phyloP scores from a whole-genome alignment of 2,888 invertebrate genomes.

The Carcina quercana region DNA sequence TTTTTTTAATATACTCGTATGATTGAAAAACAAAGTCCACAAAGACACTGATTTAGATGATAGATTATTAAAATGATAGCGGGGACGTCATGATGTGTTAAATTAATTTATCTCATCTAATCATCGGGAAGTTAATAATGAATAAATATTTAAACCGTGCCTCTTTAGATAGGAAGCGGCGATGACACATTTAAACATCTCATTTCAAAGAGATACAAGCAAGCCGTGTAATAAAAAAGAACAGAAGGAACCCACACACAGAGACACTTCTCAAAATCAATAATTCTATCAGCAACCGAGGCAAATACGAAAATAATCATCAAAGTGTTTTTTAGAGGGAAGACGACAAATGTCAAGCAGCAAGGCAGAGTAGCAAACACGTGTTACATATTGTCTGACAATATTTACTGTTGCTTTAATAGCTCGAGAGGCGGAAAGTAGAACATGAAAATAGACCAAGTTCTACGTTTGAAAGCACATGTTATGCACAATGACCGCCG shows the following conservation, averaged over 20 bases:
- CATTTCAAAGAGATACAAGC: slow-evolving; percentile 56
- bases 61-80: slow-evolving; percentile 38
- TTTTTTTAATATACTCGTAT: too few relatives aligned
- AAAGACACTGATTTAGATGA: slow-evolving; percentile 23
- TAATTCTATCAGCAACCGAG: slow-evolving; percentile 62
- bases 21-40: too few relatives aligned
- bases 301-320: slow-evolving; percentile 71
- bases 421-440: slow-evolving; percentile 46
- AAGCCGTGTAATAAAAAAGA: slow-evolving; percentile 48
- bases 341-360: slow-evolving; percentile 64
- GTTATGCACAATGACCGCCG: slow-evolving; percentile 29
- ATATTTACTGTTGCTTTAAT: slow-evolving; percentile 68
- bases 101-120: slow-evolving; percentile 37
- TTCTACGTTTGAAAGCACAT: slow-evolving; percentile 48
- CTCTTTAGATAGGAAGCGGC: slow-evolving; percentile 59
- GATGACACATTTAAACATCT: slow-evolving; percentile 67
- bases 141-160: slow-evolving; percentile 48
- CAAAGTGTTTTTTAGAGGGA: slow-evolving; percentile 69
- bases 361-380: slow-evolving; percentile 61
- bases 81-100: slow-evolving; percentile 33
- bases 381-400: slow-evolving; percentile 70
- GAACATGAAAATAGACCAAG: slow-evolving; percentile 51
- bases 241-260: slow-evolving; percentile 55
- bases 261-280: slow-evolving; percentile 65
- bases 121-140: slow-evolving; percentile 38